Evolutionary conservation across 2,113 vertebrate species (phyloP).

Genomic region (Dascyllus trimaculatus): DNA sequence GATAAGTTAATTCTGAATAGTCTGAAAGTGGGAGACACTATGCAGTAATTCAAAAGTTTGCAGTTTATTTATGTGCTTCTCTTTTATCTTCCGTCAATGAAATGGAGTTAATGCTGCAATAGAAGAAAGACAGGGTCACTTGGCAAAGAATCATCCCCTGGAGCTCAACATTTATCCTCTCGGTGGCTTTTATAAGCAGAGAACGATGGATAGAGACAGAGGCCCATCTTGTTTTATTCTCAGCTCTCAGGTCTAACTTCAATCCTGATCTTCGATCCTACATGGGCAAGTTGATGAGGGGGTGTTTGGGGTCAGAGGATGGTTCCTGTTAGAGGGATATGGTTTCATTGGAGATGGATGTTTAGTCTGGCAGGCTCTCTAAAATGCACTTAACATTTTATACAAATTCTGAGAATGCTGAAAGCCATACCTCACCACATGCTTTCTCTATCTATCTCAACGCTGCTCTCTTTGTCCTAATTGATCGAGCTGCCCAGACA

Average conservation of each 20-base stretch:
- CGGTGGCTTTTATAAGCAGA: conserved; percentile 31
- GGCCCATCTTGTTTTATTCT: conserved; percentile 62
- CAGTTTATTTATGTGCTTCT: not conserved
- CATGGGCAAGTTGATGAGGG: conserved; percentile 23
- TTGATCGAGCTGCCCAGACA: conserved; percentile 79
- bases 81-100: conserved; percentile 9
- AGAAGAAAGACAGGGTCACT: conserved; percentile 31
- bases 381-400: conserved; percentile 80
- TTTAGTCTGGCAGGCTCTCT: conserved; percentile 74
- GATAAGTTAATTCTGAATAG: too few species aligned
- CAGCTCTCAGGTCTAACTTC: conserved; percentile 31
- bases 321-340: conserved; percentile 64
- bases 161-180: conserved; percentile 24
- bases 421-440: conserved; percentile 63
- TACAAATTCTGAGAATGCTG: conserved; percentile 68
- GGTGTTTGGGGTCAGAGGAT: conserved; percentile 51
- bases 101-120: conserved; percentile 12
- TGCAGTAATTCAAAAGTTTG: conserved; percentile 13
- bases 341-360: conserved; percentile 75
- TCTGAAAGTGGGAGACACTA: not conserved
- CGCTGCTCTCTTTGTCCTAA: conserved; percentile 67
- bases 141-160: conserved; percentile 32
- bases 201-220: conserved; percentile 9
- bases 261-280: conserved; percentile 34
- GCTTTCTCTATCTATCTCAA: conserved; percentile 52